Conservation (phyloP, 1,140 invertebrate genomes). For the Akabosia matsudoensis region DNA sequence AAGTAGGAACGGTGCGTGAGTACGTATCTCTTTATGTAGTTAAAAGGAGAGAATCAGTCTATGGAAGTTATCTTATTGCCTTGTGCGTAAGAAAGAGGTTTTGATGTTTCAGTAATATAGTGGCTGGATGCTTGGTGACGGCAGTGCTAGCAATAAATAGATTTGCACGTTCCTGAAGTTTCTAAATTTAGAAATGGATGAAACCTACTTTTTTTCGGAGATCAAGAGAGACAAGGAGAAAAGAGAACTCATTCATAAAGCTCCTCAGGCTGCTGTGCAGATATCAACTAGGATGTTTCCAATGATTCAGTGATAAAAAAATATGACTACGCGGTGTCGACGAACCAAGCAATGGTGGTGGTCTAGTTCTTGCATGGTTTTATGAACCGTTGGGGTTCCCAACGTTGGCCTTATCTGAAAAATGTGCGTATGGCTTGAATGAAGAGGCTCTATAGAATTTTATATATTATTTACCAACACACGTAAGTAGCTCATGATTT, state of each 20-base stretch:
- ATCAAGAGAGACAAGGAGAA: background rate
- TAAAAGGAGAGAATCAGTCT: conserved; percentile 16
- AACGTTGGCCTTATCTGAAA: background rate
- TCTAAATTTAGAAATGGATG: conserved; percentile 9
- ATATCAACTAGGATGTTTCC: background rate
- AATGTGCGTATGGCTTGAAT: background rate
- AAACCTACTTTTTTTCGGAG: conserved; percentile 4
- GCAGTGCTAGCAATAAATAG: background rate
- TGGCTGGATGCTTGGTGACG: background rate
- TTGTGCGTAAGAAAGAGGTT: background rate
- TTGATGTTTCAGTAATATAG: background rate
- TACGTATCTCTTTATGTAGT: background rate
- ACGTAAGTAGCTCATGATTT: background rate
- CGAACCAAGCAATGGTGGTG: background rate
- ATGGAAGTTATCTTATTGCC: conserved; percentile 10
- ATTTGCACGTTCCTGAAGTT: background rate
- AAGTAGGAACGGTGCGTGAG: background rate
- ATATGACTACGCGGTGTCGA: background rate
- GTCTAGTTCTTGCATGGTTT: background rate
- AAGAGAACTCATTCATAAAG: conserved; percentile 13
- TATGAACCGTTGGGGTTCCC: no score
- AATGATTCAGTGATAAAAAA: background rate
- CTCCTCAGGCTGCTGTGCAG: background rate
- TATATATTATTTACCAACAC: conserved; percentile 6
- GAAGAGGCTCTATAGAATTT: background rate